These are phyloP conservation scores for Drosophila stalkeri DNA, from an alignment of 2,888 invertebrate genomes.

Conservation along the genomic window DNA sequence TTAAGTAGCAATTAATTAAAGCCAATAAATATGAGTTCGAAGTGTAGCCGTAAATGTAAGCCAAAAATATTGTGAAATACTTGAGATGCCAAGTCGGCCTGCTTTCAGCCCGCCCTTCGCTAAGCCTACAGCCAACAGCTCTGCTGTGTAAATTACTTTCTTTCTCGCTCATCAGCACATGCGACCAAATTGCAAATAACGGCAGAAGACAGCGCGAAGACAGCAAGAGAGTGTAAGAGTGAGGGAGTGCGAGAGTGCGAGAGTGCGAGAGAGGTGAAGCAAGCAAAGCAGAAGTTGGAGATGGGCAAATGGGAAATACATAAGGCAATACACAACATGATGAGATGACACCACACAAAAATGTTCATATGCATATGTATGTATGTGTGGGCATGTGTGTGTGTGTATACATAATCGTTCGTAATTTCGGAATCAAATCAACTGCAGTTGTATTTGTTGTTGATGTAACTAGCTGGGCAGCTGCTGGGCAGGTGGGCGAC, in stretches of 20 bases:
- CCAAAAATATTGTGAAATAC: conserved; percentile 62
- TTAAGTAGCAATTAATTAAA: conserved; percentile 70
- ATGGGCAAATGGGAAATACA: conserved; percentile 21
- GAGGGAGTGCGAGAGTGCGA: background rate
- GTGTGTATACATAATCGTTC: conserved; percentile 16
- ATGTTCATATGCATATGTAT: conserved; percentile 7
- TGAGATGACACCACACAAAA: conserved; percentile 27
- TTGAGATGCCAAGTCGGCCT: conserved; percentile 21
- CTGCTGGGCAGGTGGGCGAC: conserved; percentile 21
- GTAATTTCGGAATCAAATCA: conserved; percentile 34
- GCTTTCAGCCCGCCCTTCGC: background rate
- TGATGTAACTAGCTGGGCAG: conserved; percentile 32
- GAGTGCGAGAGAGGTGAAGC: conserved; percentile 9
- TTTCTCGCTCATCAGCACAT: conserved; percentile 28
- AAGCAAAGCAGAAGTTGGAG: conserved; percentile 4
- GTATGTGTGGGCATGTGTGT: no score
- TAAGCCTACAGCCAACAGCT: background rate
- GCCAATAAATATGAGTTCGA: conserved; percentile 56
- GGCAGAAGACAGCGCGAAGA: conserved; percentile 12
- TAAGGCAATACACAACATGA: conserved; percentile 21
- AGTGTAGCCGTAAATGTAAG: conserved; percentile 38
- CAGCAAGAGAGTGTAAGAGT: conserved; percentile 6
- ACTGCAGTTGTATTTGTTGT: conserved; percentile 25
- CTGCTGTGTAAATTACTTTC: conserved; percentile 36
- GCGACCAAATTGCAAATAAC: conserved; percentile 70